phyloP scores from a whole-genome alignment of 2,113 vertebrate species.

The Mesocricetus auratus region DNA sequence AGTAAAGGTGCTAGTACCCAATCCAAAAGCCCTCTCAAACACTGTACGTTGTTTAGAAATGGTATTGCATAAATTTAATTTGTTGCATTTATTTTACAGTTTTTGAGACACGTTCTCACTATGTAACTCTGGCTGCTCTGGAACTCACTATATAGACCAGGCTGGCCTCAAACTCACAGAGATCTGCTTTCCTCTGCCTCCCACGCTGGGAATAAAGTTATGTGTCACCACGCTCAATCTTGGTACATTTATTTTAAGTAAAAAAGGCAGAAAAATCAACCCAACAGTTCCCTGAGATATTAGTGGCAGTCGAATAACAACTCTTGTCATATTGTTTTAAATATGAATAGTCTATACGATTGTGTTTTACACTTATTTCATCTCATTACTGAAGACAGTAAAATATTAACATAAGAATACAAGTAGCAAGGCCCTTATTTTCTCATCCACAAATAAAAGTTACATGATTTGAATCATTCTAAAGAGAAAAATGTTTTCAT shows the following conservation, averaged over 20 bases:
- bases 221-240: not conserved
- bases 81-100: not conserved
- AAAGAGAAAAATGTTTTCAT: not conserved
- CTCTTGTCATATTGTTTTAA: conserved; percentile 60
- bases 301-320: conserved; percentile 21
- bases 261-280: conserved; percentile 42
- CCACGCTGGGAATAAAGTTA: not conserved
- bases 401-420: conserved; percentile 24
- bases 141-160: not conserved
- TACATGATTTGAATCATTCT: not conserved
- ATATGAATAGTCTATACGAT: not conserved
- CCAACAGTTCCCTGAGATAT: not conserved
- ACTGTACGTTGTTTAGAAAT: not conserved
- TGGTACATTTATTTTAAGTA: conserved; percentile 77
- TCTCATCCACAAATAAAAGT: not conserved
- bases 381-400: conserved; percentile 2
- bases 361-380: conserved; percentile 47
- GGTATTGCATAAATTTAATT: conserved; percentile 83
- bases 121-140: not conserved
- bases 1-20: conserved; percentile 54
- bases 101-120: not conserved
- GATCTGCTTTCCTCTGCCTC: not conserved
- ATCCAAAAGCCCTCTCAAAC: conserved; percentile 19
- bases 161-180: not conserved
- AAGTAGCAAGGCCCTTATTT: not conserved